phyloP scores from a whole-genome alignment of 1,140 invertebrate species.

The Plutomurus gul region DNA sequence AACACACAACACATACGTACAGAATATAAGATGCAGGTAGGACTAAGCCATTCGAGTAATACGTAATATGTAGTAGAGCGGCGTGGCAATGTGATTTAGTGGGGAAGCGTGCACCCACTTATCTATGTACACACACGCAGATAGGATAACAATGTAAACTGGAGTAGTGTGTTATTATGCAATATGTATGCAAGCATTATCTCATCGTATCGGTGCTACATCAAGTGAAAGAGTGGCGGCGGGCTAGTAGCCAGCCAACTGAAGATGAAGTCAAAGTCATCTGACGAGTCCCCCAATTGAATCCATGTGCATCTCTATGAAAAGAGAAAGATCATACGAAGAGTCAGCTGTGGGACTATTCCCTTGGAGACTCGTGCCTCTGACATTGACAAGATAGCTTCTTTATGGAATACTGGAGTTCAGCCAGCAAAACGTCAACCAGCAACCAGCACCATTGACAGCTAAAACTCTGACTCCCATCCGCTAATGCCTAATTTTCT shows the following conservation, averaged over 20 bases:
- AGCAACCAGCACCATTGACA: not conserved
- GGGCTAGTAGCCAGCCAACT: too few relatives aligned
- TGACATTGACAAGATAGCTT: slow-evolving; percentile 39
- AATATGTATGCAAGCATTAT: too few relatives aligned
- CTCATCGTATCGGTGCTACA: too few relatives aligned
- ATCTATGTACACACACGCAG: slow-evolving; percentile 2
- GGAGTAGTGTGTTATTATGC: too few relatives aligned
- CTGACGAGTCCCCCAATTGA: not conserved
- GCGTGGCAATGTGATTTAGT: not conserved
- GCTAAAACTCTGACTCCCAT: not conserved
- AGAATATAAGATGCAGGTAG: too few relatives aligned
- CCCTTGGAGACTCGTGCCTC: not conserved
- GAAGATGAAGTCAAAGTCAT: too few relatives aligned
- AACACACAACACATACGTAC: not conserved
- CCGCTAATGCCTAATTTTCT: not conserved
- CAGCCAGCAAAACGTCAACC: slow-evolving; percentile 23
- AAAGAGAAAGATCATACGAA: not conserved
- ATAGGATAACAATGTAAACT: too few relatives aligned
- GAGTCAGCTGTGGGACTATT: not conserved
- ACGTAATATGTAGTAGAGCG: not conserved
- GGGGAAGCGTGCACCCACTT: not conserved
- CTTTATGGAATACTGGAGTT: slow-evolving; percentile 36
- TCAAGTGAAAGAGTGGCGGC: too few relatives aligned
- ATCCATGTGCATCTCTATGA: not conserved
- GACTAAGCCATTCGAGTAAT: too few relatives aligned